Conservation (phyloP, 2,797 vertebrate genomes). For the Myotis myotis region DNA sequence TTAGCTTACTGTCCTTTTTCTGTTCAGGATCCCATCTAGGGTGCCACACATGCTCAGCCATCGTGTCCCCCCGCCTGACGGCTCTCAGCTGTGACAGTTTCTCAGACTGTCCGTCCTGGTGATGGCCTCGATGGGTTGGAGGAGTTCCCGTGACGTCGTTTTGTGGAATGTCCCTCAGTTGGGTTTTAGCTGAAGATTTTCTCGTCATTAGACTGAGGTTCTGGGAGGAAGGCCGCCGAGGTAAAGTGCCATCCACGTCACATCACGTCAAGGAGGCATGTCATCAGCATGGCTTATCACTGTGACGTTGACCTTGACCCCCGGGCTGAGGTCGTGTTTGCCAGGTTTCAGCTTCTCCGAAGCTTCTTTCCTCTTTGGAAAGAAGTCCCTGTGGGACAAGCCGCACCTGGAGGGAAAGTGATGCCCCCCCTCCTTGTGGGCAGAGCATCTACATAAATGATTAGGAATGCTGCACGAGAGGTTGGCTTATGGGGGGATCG, state of each 20-base stretch:
- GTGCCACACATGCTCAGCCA: neutral
- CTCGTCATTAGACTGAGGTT: neutral
- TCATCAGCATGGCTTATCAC: accelerated
- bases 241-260: neutral
- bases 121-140: neutral
- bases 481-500: neutral
- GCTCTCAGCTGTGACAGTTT: neutral
- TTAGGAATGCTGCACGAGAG: neutral
- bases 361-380: neutral
- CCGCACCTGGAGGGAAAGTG: neutral
- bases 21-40: no score
- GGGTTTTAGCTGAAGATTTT: neutral
- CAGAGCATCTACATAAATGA: neutral
- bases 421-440: neutral
- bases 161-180: neutral
- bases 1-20: neutral
- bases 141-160: neutral
- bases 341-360: neutral
- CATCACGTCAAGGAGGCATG: accelerated
- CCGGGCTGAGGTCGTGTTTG: neutral
- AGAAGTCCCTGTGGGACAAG: neutral
- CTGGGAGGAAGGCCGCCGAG: neutral
- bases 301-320: neutral
- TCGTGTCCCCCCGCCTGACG: neutral
- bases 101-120: neutral